A percentile compares a stretch with the other conserved stretches of the same genome.
These are phyloP conservation scores for Watsonalla binaria DNA, from an alignment of 2,888 invertebrate species.

Conservation along the genomic window DNA sequence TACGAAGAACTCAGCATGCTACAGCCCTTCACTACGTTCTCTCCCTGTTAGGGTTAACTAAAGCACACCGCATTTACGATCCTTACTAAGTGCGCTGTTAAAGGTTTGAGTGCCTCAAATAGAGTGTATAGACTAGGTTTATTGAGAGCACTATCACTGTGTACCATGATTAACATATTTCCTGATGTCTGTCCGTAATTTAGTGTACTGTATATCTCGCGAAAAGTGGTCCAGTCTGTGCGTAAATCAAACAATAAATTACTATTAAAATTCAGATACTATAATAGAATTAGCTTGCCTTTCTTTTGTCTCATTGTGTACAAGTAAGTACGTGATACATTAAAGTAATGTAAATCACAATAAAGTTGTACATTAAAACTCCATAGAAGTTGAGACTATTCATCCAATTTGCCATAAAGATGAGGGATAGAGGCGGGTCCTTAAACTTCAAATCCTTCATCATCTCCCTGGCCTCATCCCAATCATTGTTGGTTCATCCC, in stretches of 20 bases:
- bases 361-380: too few species aligned
- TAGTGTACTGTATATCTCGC: neutral
- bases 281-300: too few species aligned
- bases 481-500: too few species aligned
- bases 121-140: conserved; percentile 19
- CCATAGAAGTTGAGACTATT: too few species aligned
- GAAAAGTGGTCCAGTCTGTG: neutral
- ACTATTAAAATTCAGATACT: conserved; percentile 11
- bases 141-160: conserved; percentile 15
- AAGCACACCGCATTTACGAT: conserved; percentile 34
- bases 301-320: too few species aligned
- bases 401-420: too few species aligned
- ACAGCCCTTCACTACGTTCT: neutral
- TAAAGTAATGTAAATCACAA: too few species aligned
- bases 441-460: too few species aligned
- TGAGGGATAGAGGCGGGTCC: too few species aligned
- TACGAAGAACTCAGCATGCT: neutral
- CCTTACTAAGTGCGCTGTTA: conserved; percentile 53
- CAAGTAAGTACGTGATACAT: too few species aligned
- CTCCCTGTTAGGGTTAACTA: neutral
- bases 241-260: conserved; percentile 4
- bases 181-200: conserved; percentile 6
- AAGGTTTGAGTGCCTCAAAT: conserved; percentile 41
- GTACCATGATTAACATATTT: conserved; percentile 28
- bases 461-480: too few species aligned